Evolutionary conservation across 2,113 vertebrate species (phyloP), one percentile per base, ranked within the genome.

Genomic region (Chamaetylas fuelleborni): DNA sequence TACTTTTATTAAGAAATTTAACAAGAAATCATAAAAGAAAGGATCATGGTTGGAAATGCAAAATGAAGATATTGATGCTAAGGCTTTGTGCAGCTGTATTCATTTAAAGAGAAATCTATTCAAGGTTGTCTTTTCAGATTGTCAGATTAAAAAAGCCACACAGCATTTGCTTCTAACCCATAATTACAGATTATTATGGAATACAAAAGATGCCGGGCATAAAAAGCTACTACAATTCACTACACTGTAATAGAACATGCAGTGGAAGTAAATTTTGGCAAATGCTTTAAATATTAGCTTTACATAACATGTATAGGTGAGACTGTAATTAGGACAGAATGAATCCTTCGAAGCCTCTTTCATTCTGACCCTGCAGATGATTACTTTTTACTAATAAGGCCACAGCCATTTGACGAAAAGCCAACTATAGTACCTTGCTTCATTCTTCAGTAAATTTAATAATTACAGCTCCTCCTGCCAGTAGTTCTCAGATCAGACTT

Each of bases 271-370:
- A 98, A 98, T 98, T 98, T 97, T 98, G 97, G 98, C 97, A 98
- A 98, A 98, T 97, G 97, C 97, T 98, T 98, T 98, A 98, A 98
- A 98, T 98, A 98, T 98, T 97, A 98, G 98, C 97, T 98, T 98
- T 98, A 97, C 83, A 97, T 98, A 98, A 98, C 97, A 97, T 94
- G 96, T 97, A 98, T 94, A 98, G 97, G 98, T 98, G 97, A 98
- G 97, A 98, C 97, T 97, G 96, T 98, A 98, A 98, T 98, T 98
- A 98, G 96, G 93, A 96, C 86, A 98, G 96, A 98, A 98, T 97
- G 97, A 98, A 97, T 97, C 97, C 96, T 97, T 97, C 92, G 85
- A 95, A 96, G 91, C 88, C 95, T 96, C 95, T 98, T 98, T 98
- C 93, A 98, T 97, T 98, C 97, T 97, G 95, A 97, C 96, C 95